Evolutionary conservation across 2,888 invertebrate genomes (phyloP).

Genomic region (Drosophila pseudotalamancana): DNA sequence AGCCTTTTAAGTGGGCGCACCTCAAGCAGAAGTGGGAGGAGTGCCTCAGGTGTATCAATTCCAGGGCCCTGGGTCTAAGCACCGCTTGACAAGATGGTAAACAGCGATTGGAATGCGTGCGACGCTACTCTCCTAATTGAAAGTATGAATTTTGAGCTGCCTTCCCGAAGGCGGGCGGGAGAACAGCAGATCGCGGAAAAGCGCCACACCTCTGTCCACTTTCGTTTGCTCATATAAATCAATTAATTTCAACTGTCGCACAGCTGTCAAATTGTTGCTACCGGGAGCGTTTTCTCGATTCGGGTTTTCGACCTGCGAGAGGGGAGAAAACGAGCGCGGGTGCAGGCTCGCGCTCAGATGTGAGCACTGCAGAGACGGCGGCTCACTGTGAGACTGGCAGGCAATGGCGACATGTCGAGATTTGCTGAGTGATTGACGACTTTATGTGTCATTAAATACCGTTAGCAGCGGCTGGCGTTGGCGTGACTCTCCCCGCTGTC

Average conservation of each 20-base stretch:
- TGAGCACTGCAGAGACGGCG: background rate
- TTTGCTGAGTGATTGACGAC: slow-evolving; percentile 81
- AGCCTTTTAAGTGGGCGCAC: slow-evolving; percentile 1
- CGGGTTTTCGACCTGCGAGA: background rate
- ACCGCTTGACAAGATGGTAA: slow-evolving; percentile 59
- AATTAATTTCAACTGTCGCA: slow-evolving; percentile 82
- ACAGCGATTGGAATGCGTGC: slow-evolving; percentile 50
- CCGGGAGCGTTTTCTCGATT: slow-evolving; percentile 62
- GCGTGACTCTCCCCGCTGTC: slow-evolving; percentile 14
- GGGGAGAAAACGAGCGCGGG: background rate
- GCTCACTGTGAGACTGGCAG: slow-evolving; percentile 16
- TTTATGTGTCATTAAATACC: slow-evolving; percentile 81
- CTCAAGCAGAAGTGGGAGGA: background rate
- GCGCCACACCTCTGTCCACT: slow-evolving; percentile 51
- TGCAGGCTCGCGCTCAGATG: slow-evolving; percentile 18
- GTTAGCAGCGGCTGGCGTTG: slow-evolving; percentile 58
- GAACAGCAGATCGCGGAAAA: background rate
- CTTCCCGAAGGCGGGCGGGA: background rate
- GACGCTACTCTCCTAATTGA: slow-evolving; percentile 52
- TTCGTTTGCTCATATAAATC: slow-evolving; percentile 70
- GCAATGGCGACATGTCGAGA: slow-evolving; percentile 66
- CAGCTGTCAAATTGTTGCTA: slow-evolving; percentile 82
- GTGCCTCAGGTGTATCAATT: background rate
- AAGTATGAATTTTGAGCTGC: slow-evolving; percentile 12
- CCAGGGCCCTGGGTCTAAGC: background rate